phyloP scores from a whole-genome alignment of 2,797 vertebrate genomes.

The Rallus crepitans region DNA sequence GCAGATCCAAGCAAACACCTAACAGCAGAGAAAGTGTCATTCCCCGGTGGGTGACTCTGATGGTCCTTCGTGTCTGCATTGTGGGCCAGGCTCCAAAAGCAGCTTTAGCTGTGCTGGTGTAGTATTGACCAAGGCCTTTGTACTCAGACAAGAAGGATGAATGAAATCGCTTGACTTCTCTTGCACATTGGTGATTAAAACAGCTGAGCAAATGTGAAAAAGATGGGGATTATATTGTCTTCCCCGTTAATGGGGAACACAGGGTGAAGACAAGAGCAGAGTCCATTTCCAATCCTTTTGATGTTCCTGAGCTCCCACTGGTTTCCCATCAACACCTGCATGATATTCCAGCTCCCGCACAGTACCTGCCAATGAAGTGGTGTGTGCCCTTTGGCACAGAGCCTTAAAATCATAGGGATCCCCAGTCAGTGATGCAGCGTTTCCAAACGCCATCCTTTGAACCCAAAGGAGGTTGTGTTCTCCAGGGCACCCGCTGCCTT shows the following conservation, averaged over 20 bases:
- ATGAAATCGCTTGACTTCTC: background rate
- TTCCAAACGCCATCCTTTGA: background rate
- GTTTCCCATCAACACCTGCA: background rate
- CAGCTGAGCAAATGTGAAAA: background rate
- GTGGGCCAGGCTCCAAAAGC: background rate
- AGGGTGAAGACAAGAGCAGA: background rate
- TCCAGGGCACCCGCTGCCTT: background rate
- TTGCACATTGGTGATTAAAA: background rate
- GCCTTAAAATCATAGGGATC: background rate
- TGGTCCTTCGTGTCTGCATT: background rate
- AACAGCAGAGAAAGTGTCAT: background rate
- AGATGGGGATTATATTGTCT: background rate
- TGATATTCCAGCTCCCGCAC: background rate
- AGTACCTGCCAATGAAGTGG: background rate
- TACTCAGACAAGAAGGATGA: background rate
- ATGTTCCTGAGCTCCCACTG: background rate
- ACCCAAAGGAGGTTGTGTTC: background rate
- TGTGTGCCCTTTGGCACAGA: background rate
- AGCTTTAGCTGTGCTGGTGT: accelerated
- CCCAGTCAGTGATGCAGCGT: accelerated
- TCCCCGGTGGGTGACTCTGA: background rate
- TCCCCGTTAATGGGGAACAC: accelerated
- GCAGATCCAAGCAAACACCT: background rate
- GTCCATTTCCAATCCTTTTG: background rate
- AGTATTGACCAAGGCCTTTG: background rate